phyloP scores from a whole-genome alignment of 2,113 vertebrate species.

The Tonatia bakeri region DNA sequence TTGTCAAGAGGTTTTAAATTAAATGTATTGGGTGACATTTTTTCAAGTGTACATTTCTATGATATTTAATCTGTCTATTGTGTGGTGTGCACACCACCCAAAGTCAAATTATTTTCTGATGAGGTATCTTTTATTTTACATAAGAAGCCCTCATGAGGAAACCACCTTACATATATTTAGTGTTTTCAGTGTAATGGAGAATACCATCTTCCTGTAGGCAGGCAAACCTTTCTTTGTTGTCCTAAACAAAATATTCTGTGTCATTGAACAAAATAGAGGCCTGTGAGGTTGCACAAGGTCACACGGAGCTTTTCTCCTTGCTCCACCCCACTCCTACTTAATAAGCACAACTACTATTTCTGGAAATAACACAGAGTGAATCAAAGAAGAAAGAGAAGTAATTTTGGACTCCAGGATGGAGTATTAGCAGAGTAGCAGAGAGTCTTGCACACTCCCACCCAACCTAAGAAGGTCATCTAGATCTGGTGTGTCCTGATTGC shows the following conservation, averaged over 20 bases:
- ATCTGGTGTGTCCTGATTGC: not conserved
- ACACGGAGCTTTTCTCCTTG: not conserved
- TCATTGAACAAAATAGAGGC: not conserved
- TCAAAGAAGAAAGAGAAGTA: not conserved
- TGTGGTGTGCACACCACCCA: not conserved
- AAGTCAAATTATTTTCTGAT: not conserved
- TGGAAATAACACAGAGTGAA: not conserved
- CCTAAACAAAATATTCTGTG: not conserved
- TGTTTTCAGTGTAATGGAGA: not conserved
- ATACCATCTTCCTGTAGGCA: not conserved
- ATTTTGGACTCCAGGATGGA: not conserved
- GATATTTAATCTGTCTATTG: not conserved
- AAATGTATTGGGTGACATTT: not conserved
- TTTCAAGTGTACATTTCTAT: not conserved
- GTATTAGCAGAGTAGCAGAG: not conserved
- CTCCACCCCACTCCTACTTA: not conserved
- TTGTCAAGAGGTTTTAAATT: not conserved
- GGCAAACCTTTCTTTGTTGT: not conserved
- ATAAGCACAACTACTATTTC: not conserved
- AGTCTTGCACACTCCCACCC: too few relatives aligned
- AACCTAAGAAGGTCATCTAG: fast-evolving
- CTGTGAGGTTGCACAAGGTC: not conserved
- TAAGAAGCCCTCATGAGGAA: not conserved
- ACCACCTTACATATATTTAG: not conserved
- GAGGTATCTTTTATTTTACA: not conserved